Evolutionary conservation across 2,797 vertebrate genomes (phyloP), one percentile per base, ranked within the genome.

Genomic region (Falco peregrinus): DNA sequence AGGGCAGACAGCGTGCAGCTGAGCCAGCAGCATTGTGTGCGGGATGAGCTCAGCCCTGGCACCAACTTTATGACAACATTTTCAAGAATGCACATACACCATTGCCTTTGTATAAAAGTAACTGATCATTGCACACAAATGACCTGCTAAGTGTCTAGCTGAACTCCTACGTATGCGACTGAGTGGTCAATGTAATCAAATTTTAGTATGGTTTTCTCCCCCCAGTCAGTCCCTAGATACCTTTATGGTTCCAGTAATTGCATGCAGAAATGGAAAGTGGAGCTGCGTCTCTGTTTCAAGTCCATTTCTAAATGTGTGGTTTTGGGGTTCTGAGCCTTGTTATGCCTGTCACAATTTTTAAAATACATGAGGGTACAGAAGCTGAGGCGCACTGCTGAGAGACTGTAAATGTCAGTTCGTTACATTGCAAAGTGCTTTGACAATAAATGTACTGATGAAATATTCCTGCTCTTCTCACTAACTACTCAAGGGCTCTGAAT

Each of bases 41-140:
- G 6, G 73, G 0, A 1, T 79, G 93, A 94, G 94, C 91, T 87
- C 78, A 89, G 88, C 80, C 84, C 84, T 95, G 95, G 86, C 95
- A 91, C 88, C 56, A 19, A 4, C 77, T 47, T 70, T 24, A 73
- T 85, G 56, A 53, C 78, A 65, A 2, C 3, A 24, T 75, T 95
- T 77, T 39, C 48, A 77, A 37, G 64, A 89, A 54, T 71, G 71
- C 78, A 33, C 48, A 60, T 41, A 53, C 78, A 80, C 81, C 57
- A 26, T 37, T 74, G 74, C n/a, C 64, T 74, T 87, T 83, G 39
- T 77, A 6, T 53, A 51, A 56, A n/a, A 60, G 48, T 45, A 43
- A 26, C 61, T 50, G 43, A 22, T 75, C 21, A 0, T 9, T 84
- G 79, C 70, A 64, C 54, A 65, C 45, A 57, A 67, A 51, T 57